A percentile compares a stretch with the other conserved stretches of the same genome.
These are phyloP conservation scores for Scolopax bukidnonensis DNA, from an alignment of 2,797 vertebrate species.

Conservation along the genomic window DNA sequence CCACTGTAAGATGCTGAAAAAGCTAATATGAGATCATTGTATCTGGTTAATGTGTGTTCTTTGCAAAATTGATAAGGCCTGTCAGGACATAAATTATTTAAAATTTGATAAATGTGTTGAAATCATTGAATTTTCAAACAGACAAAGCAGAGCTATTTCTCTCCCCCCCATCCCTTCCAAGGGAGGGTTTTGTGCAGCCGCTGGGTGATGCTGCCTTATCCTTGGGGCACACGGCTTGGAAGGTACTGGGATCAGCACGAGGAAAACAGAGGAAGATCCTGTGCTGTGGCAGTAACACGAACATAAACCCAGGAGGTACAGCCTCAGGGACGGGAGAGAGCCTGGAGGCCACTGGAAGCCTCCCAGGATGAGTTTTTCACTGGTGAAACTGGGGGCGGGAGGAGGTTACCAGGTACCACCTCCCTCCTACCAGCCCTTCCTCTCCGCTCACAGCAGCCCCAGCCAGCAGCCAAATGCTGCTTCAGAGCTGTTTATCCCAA, in stretches of 20 bases:
- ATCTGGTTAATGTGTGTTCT: constrained; percentile 74
- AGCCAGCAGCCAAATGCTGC: neutral
- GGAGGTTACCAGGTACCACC: neutral
- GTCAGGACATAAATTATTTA: constrained; percentile 81
- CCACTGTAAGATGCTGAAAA: constrained; percentile 73
- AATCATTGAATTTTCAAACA: constrained; percentile 74
- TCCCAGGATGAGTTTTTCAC: neutral
- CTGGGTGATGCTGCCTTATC: neutral
- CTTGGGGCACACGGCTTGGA: neutral
- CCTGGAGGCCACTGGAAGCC: neutral
- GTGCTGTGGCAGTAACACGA: neutral
- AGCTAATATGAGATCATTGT: constrained; percentile 77
- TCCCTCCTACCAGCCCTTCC: neutral
- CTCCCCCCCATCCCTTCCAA: neutral
- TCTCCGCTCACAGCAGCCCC: neutral
- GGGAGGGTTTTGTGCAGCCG: constrained; percentile 2
- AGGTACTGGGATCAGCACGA: neutral
- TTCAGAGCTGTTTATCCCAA: constrained; percentile 17
- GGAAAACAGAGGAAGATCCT: neutral
- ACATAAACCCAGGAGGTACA: neutral
- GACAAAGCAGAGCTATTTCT: constrained; percentile 73
- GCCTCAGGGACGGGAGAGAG: neutral
- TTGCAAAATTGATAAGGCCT: constrained; percentile 78
- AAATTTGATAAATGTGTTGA: constrained; percentile 80
- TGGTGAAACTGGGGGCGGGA: neutral